phyloP scores from a whole-genome alignment of 64 coral and sea anemone genomes.

The Stylophora pistillata region DNA sequence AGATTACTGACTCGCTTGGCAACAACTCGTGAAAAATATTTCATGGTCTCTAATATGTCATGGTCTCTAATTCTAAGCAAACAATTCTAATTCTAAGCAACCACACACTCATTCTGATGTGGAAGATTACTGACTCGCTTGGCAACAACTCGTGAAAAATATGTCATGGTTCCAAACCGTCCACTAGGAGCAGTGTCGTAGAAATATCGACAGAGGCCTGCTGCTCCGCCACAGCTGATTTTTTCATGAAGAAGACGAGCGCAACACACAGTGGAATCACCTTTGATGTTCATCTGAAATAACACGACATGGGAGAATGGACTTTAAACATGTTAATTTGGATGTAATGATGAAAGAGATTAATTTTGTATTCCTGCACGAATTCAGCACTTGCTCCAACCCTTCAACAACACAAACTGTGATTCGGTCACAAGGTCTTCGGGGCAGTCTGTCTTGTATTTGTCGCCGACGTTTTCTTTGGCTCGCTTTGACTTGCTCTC shows the following conservation, averaged over 20 bases:
- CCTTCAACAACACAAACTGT: too few relatives aligned
- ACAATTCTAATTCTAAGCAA: neutral
- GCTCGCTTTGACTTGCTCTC: too few relatives aligned
- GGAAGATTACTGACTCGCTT: constrained; percentile 67
- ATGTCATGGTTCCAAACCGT: constrained; percentile 97
- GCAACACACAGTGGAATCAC: constrained; percentile 91
- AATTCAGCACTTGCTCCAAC: too few relatives aligned
- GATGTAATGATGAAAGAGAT: neutral
- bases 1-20: constrained; percentile 69
- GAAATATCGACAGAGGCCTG: constrained; percentile 92
- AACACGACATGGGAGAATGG: neutral
- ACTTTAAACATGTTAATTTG: too few relatives aligned
- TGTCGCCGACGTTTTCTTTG: too few relatives aligned
- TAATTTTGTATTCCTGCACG: neutral
- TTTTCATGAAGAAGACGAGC: constrained; percentile 72
- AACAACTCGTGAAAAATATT: constrained; percentile 85
- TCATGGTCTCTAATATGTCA: too few relatives aligned
- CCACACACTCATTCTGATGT: constrained; percentile 79
- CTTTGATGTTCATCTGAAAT: constrained; percentile 76
- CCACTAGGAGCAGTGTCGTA: constrained; percentile 98
- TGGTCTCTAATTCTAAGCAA: too few relatives aligned
- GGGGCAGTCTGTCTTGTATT: too few relatives aligned
- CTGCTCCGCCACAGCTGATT: constrained; percentile 77
- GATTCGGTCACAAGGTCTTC: too few relatives aligned
- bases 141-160: constrained; percentile 87